Evolutionary conservation across 2,888 invertebrate species (phyloP).

Genomic region (Ceraclea dissimilis): DNA sequence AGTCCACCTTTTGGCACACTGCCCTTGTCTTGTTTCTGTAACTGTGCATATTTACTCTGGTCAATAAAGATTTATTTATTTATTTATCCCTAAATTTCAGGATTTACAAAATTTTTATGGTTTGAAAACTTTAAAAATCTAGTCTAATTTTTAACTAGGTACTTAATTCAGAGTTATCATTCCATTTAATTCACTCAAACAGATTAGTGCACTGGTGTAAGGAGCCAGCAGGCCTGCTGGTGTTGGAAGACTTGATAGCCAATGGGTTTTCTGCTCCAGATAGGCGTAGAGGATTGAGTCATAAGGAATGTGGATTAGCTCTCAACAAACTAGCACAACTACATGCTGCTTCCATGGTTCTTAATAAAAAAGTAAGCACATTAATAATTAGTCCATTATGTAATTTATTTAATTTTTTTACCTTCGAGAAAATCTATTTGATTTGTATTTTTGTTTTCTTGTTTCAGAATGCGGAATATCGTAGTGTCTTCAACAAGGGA

Average conservation of each 20-base stretch:
- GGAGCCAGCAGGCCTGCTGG: constrained; percentile 32
- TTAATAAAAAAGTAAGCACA: constrained; percentile 41
- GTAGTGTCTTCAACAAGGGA: constrained; percentile 13
- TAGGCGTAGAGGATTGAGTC: constrained; percentile 45
- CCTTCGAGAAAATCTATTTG: background rate
- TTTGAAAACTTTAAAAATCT: too few species aligned
- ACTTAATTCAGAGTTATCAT: too few species aligned
- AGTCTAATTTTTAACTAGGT: too few species aligned
- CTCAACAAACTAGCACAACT: constrained; percentile 47
- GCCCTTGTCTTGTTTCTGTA: too few species aligned
- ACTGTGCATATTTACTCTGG: too few species aligned
- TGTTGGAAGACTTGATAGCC: constrained; percentile 49
- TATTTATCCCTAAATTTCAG: too few species aligned
- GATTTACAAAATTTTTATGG: too few species aligned
- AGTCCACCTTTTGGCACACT: too few species aligned
- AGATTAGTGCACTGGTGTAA: constrained; percentile 11
- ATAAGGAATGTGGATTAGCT: constrained; percentile 43
- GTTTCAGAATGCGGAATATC: constrained; percentile 18
- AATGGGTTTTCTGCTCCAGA: constrained; percentile 49
- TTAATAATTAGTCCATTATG: background rate
- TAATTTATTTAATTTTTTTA: background rate
- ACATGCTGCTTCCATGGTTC: constrained; percentile 49
- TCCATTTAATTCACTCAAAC: too few species aligned
- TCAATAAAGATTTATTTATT: too few species aligned
- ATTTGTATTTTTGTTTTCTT: background rate